Evolutionary conservation across 2,888 invertebrate genomes (phyloP), one percentile per base, ranked within the genome.

Genomic region (Cephus pulcher): DNA sequence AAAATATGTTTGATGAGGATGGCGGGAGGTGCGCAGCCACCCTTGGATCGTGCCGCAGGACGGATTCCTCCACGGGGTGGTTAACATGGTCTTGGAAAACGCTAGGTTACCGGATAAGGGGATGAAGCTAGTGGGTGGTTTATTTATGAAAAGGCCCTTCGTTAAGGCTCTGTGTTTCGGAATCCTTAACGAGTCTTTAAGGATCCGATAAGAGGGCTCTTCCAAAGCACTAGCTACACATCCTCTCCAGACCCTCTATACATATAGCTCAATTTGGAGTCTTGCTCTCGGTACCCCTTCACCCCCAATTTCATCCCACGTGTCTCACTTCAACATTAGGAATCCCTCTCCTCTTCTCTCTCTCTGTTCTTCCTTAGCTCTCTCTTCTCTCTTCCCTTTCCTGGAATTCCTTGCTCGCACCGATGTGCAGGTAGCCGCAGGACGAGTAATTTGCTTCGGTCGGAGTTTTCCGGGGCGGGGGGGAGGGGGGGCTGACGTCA

Each of bases 151-250:
- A 23, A 74, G 74, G 37, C n/a, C 74, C 74, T 74, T 74, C 74
- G 23, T 74, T 74, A 74, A 69, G 30, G 33, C 73, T 75, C 79
- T 77, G 75, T 75, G 80, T 78, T 80, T 80, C 80, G 68, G 74
- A 73, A 15, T 75, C 77, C 78, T 80, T 81, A 82, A 81, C 80
- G 84, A 84, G 80, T 79, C 56, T 69, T 75, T 78, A 75, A 81
- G 80, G 23, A 75, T 32, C n/a, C 56, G 77, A 75, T 40, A 73
- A 81, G 78, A 79, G 75, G 82, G 76, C 71, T 30, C 70, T 11
- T 74, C 74, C 23, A 30, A 74, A 12, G n/a, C 37, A 23, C 23
- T 23, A 9, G 56, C 56, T 56, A 23, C 56, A 23, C 56, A 23
- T 23, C 56, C 23, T 23, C 23, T 23, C 9, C 23, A 56, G 56